Evolutionary conservation across 2,888 invertebrate species (phyloP), one percentile per base, ranked within the genome.

Genomic region (Tineola bisselliella): DNA sequence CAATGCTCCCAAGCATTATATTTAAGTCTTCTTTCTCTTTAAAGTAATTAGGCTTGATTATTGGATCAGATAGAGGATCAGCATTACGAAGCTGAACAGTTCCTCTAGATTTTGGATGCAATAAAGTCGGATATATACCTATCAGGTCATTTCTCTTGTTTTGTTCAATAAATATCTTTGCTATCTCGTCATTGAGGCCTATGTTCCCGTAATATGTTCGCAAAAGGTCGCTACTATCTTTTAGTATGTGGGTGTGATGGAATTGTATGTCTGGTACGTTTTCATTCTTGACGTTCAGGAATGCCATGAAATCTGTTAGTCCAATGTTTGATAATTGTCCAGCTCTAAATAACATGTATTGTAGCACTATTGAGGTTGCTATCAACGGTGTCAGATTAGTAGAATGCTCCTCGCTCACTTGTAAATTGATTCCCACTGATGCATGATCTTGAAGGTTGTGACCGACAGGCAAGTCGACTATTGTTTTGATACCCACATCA

Each of bases 11-110:
- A 1, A 83, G 65, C n/a, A 89, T 66, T 0, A 78, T 79, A 38
- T 76, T 65, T 0, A 88, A 66, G 66, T 92, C 92, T 18, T 87
- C 76, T 5, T 80, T 74, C n/a, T 90, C 79, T 0, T 80, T 69
- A 12, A 92, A 77, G 70, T 91, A 92, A 67, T 91, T 90, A 0
- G 91, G 77, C 65, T 88, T 79, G 59, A 93, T 89, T 38, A 84
- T 67, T 0, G 91, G 92, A 56, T 83, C 77, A 11, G 88, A 87
- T n/a, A 74, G 68, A 0, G 89, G 88, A 69, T 90, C 73, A 0
- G 69, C 69, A 11, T 87, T 84, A 48, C 73, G 72, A 12, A 93
- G 72, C 62, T 80, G 76, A 3, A 93, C 69, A 62, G 71, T 71
- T n/a, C 91, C 91, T 54, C 78, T 81, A 0, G 89, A 89, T 71